Evolutionary conservation across 2,113 vertebrate species (phyloP).

Genomic region (Oostethus manadensis): DNA sequence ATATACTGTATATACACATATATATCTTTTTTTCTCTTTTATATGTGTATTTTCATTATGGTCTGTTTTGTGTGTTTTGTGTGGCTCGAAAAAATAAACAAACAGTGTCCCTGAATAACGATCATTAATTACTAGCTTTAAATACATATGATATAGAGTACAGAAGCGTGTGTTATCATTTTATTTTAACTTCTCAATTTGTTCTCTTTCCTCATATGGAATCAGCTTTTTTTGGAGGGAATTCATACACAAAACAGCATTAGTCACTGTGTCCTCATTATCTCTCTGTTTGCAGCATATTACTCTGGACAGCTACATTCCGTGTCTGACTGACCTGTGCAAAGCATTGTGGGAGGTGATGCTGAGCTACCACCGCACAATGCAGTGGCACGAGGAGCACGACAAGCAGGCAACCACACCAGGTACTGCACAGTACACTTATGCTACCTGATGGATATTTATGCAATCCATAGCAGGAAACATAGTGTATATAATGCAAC

Average conservation of each 20-base stretch:
- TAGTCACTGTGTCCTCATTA: constrained; percentile 14
- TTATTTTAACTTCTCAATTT: constrained; percentile 1
- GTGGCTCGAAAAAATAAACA: too few relatives aligned
- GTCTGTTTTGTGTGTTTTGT: too few relatives aligned
- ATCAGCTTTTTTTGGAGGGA: too few relatives aligned
- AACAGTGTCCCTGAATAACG: constrained; percentile 16
- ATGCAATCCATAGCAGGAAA: neutral
- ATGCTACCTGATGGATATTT: too few relatives aligned
- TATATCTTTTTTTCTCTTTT: too few relatives aligned
- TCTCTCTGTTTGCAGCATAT: constrained; percentile 78
- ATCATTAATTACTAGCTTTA: constrained; percentile 12
- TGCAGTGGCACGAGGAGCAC: constrained; percentile 92
- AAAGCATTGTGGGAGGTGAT: constrained; percentile 99
- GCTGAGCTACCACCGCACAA: constrained; percentile 94
- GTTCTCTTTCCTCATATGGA: neutral
- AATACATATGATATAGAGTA: constrained; percentile 17
- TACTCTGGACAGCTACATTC: constrained; percentile 95
- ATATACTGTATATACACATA: too few relatives aligned
- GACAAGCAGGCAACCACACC: constrained; percentile 75
- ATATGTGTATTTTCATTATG: too few relatives aligned
- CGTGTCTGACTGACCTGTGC: constrained; percentile 93
- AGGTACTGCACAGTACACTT: constrained; percentile 66
- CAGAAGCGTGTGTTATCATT: neutral
- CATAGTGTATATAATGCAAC: neutral
- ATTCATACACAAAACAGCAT: neutral